These are phyloP conservation scores for Phataginus tricuspis DNA, from an alignment of 2,797 vertebrate genomes.

Conservation along the genomic window DNA sequence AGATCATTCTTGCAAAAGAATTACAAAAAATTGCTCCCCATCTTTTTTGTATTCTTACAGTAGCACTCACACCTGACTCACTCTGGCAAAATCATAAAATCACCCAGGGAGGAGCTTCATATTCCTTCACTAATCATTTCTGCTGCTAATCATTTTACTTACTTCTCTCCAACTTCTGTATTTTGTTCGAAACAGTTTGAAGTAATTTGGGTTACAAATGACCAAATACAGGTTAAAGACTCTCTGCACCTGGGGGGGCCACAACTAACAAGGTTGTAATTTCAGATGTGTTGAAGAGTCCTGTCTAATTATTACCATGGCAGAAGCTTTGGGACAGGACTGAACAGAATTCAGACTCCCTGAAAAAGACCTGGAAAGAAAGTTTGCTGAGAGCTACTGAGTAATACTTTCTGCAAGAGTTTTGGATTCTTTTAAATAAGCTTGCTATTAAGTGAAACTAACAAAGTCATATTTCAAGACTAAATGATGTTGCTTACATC, in stretches of 20 bases:
- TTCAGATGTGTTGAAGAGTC: conserved; percentile 73
- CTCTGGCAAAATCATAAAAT: conserved; percentile 32
- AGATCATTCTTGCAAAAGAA: conserved; percentile 40
- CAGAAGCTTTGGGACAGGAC: conserved; percentile 69
- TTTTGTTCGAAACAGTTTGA: conserved; percentile 62
- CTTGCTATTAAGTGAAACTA: conserved; percentile 49
- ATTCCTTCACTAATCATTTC: conserved; percentile 14
- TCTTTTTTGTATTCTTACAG: conserved; percentile 3
- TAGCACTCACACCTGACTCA: background rate
- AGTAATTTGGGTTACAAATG: conserved; percentile 7
- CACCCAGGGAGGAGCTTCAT: background rate
- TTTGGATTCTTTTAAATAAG: conserved; percentile 56
- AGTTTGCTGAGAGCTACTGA: conserved; percentile 67
- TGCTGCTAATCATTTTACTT: background rate
- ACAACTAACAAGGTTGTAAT: conserved; percentile 69
- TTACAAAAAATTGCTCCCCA: conserved; percentile 9
- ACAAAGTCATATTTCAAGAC: conserved; percentile 68
- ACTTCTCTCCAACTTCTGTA: conserved; percentile 13
- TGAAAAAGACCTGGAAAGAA: conserved; percentile 58
- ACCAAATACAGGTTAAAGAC: conserved; percentile 31
- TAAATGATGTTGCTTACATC: conserved; percentile 26
- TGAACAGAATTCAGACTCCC: conserved; percentile 71
- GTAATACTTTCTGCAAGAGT: conserved; percentile 60
- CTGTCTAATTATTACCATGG: conserved; percentile 78
- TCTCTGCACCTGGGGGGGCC: conserved; percentile 52